Evolutionary conservation across 1,140 invertebrate genomes (phyloP), one percentile per base, ranked within the genome.

Genomic region (Scaptodrosophila lebanonensis): DNA sequence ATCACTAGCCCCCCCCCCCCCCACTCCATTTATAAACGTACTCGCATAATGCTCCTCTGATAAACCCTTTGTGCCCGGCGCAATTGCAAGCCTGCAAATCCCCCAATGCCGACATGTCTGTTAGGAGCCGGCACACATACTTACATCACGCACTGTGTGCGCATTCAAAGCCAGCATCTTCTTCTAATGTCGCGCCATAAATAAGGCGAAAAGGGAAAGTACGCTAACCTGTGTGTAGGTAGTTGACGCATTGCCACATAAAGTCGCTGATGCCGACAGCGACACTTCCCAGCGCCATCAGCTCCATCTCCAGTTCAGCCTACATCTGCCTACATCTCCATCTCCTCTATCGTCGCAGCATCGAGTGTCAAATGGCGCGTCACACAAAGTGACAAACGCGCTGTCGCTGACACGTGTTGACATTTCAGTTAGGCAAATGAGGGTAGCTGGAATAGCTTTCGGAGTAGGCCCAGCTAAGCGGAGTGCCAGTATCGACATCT

Each of bases 391-490:
- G 73, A 52, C 57, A 62, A 47, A 32, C 22, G 40, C 65, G 52
- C 18, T 22, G 39, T 35, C 44, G 52, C 44, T 35, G 38, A 61
- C 42, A 79, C 63, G 73, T 59, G 72, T 77, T 79, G 72, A 77
- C 68, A 79, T 65, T 63, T 79, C 73, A 72, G 72, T 72, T 77
- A 77, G 64, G 67, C 72, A 77, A 77, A 77, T 72, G 63, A 77
- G 72, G 73, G 63, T 79, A 79, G 73, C n/a, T n/a, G n/a, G n/a
- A n/a, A n/a, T n/a, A n/a, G n/a, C n/a, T n/a, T n/a, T n/a, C n/a
- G n/a, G n/a, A n/a, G n/a, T n/a, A n/a, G n/a, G n/a, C n/a, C n/a
- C n/a, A n/a, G n/a, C n/a, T n/a, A n/a, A n/a, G n/a, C n/a, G n/a
- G n/a, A n/a, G n/a, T n/a, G n/a, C n/a, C n/a, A n/a, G n/a, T n/a